Conservation (phyloP, 2,797 vertebrate genomes). For the Zalophus californianus region DNA sequence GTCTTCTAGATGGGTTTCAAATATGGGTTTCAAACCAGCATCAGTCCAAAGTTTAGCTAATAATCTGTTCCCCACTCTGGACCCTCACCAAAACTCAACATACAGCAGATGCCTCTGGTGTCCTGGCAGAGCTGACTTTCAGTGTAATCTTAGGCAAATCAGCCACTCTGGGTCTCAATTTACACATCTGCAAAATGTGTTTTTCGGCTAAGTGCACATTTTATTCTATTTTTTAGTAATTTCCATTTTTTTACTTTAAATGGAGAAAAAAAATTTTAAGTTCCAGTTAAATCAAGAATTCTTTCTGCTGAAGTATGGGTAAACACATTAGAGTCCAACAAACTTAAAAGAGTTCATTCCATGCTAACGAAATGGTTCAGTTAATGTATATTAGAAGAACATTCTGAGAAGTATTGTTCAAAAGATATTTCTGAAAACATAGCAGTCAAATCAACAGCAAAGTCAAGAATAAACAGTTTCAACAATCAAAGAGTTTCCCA, state of each 20-base stretch:
- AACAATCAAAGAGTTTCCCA: conserved; percentile 55
- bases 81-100: not conserved
- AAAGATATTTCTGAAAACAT: conserved; percentile 55
- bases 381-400: conserved; percentile 19
- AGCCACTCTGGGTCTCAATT: not conserved
- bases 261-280: not conserved
- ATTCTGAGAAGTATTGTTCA: conserved; percentile 36
- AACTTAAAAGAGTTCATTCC: conserved; percentile 31
- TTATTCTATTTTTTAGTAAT: conserved; percentile 31
- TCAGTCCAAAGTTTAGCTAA: not conserved
- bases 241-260: not conserved
- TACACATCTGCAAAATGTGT: not conserved
- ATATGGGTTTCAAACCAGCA: not conserved
- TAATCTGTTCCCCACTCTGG: not conserved
- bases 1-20: not conserved
- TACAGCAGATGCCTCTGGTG: not conserved
- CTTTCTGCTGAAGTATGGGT: not conserved
- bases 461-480: conserved; percentile 57
- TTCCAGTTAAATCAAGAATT: conserved; percentile 48
- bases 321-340: conserved; percentile 40
- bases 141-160: not conserved
- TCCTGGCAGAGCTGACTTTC: not conserved
- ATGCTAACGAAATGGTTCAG: conserved; percentile 10
- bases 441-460: conserved; percentile 38
- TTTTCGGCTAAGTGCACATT: conserved; percentile 35